Percentiles rank a stretch among this genome's conserved stretches.
phyloP scores from a whole-genome alignment of 64 coral and sea anemone species.

The Stylophora pistillata region DNA sequence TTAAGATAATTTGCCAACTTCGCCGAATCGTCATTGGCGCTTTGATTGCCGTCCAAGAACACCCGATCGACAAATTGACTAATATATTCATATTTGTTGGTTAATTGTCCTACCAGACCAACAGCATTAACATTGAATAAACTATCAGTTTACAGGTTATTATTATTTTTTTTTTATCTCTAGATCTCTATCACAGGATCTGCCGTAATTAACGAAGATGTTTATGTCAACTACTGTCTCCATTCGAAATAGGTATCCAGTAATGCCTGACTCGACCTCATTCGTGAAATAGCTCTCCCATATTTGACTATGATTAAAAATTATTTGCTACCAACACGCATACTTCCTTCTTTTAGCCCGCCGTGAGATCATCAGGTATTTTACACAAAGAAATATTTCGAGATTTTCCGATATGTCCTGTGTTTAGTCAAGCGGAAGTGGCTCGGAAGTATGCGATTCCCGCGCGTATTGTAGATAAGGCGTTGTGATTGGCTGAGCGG shows the following conservation, averaged over 20 bases:
- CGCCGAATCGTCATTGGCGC: neutral
- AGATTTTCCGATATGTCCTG: constrained; percentile 20
- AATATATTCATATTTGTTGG: no score
- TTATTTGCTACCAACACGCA: no score
- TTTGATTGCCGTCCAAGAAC: neutral
- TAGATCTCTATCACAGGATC: neutral
- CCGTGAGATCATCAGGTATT: neutral
- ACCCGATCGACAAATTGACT: neutral
- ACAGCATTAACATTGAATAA: neutral
- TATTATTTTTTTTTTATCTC: neutral
- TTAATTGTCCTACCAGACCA: neutral
- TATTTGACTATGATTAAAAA: neutral
- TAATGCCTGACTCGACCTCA: neutral
- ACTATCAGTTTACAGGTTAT: neutral
- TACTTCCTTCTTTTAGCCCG: neutral
- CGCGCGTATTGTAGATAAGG: constrained; percentile 1
- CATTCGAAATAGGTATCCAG: neutral
- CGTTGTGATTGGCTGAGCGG: constrained; percentile 16
- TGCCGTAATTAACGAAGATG: neutral
- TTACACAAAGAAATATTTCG: constrained; percentile 24
- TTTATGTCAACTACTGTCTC: neutral
- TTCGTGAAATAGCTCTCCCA: neutral
- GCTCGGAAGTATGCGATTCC: neutral
- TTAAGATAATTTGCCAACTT: neutral
- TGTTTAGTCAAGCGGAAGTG: neutral